Conservation (phyloP, 2,797 vertebrate species). For the Acipenser transmontanus region DNA sequence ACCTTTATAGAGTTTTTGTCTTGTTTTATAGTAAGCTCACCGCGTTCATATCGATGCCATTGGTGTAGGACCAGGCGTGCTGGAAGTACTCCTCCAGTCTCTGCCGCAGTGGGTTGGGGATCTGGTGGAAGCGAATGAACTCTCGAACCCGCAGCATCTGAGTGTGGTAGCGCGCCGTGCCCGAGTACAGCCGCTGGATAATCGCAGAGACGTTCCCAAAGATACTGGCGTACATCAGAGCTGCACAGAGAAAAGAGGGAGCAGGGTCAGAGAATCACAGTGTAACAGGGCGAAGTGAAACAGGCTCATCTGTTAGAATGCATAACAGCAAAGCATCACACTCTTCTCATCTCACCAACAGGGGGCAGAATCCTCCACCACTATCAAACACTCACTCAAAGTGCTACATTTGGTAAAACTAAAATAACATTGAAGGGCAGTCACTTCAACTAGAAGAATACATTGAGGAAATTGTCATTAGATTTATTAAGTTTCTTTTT, state of each 20-base stretch:
- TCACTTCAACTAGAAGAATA: too few species aligned
- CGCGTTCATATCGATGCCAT: conserved; percentile 75
- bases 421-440: too few species aligned
- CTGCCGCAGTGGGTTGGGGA: conserved; percentile 76
- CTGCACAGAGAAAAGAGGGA: conserved; percentile 38
- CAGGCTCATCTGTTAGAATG: too few species aligned
- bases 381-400: too few species aligned
- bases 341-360: too few species aligned
- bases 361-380: too few species aligned
- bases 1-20: too few species aligned
- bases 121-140: conserved; percentile 86
- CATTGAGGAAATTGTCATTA: too few species aligned
- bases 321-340: too few species aligned
- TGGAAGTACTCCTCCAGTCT: conserved; percentile 75
- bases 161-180: conserved; percentile 80
- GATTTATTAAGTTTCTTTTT: too few species aligned
- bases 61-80: conserved; percentile 75
- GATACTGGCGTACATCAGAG: conserved; percentile 85
- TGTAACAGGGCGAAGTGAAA: too few species aligned
- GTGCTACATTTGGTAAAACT: too few species aligned
- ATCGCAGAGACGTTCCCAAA: conserved; percentile 84
- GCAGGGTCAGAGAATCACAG: background rate
- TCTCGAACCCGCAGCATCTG: conserved; percentile 80
- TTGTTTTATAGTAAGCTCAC: conserved; percentile 43
- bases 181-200: conserved; percentile 81